Evolutionary conservation across 2,797 vertebrate genomes (phyloP), one percentile per base, ranked within the genome.

Genomic region (Sphenopsis melanotis): DNA sequence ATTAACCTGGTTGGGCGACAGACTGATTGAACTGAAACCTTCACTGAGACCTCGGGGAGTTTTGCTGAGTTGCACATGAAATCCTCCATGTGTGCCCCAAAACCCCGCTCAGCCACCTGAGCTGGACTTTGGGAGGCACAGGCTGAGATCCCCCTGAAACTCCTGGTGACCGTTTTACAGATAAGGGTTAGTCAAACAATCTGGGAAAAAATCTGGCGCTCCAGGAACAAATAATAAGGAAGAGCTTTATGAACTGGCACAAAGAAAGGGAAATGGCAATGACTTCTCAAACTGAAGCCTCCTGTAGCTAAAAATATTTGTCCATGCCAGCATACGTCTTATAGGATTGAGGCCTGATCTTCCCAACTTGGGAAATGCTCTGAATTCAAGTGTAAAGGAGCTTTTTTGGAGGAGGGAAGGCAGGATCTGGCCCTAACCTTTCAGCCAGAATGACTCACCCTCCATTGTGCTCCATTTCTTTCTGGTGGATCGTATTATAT

Each of bases 391-490:
- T 0, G 12, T 20, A 27, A 1, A 34, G 36, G 27, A 87, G 30
- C 1, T 46, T 66, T 92, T 61, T 4, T 47, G 19, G 91, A 66
- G 85, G 24, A 91, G 46, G 34, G 27, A 83, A 81, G 1, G 41
- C 70, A 95, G 83, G 77, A 94, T 90, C 60, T 84, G 66, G 88
- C 85, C 60, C 36, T 61, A 93, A 94, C 69, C 89, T 92, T 64
- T 93, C n/a, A 90, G 70, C 74, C 93, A 91, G 91, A 82, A 89
- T 96, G 94, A 96, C 93, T 96, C 95, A 93, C 57, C 64, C 94
- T 94, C 78, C 83, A 75, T 68, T 87, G 95, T 90, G 74, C 88
- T 92, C 36, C 84, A 75, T 85, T 93, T 96, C 91, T 90, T 94
- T 88, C 92, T 52, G 59, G 85, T 90, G 72, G 72, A 91, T 96